These are phyloP conservation scores for Pharmacophagus antenor DNA, from an alignment of 2,888 invertebrate genomes.

Conservation along the genomic window DNA sequence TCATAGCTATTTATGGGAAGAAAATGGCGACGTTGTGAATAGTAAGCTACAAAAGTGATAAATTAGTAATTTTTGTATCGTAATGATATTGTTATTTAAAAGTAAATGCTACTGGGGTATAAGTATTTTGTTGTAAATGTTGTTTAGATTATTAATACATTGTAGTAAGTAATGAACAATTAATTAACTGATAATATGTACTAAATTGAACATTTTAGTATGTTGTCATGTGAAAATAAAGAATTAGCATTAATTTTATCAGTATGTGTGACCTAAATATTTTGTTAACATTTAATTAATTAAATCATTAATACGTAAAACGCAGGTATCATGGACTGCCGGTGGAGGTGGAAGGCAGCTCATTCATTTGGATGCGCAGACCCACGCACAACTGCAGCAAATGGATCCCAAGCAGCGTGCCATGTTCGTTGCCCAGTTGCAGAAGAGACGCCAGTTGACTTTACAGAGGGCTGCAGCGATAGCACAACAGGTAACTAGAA, in stretches of 20 bases:
- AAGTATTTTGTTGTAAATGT: not conserved
- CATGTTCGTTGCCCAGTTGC: slow-evolving; percentile 88
- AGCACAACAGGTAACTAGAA: slow-evolving; percentile 62
- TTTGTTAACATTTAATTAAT: not conserved
- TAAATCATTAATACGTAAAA: not conserved
- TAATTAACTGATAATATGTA: not conserved
- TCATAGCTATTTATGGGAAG: slow-evolving; percentile 16
- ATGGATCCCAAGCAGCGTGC: slow-evolving; percentile 90
- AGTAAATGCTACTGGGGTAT: not conserved
- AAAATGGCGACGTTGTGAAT: slow-evolving; percentile 19
- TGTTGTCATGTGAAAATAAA: not conserved
- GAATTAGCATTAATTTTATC: too few relatives aligned
- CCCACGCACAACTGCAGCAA: slow-evolving; percentile 90
- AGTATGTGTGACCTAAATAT: not conserved
- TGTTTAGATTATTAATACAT: not conserved
- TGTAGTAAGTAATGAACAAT: not conserved
- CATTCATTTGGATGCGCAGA: slow-evolving; percentile 91
- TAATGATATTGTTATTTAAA: too few relatives aligned
- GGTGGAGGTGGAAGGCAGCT: slow-evolving; percentile 82
- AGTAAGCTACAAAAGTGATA: not conserved
- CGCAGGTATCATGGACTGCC: slow-evolving; percentile 74
- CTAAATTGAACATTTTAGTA: not conserved
- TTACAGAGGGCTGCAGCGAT: slow-evolving; percentile 76
- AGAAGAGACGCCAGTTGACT: slow-evolving; percentile 82
- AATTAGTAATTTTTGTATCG: not conserved